A percentile compares a stretch with the other conserved stretches of the same genome.
phyloP scores from a whole-genome alignment of 2,888 invertebrate genomes.

The Tiliacea aurago region DNA sequence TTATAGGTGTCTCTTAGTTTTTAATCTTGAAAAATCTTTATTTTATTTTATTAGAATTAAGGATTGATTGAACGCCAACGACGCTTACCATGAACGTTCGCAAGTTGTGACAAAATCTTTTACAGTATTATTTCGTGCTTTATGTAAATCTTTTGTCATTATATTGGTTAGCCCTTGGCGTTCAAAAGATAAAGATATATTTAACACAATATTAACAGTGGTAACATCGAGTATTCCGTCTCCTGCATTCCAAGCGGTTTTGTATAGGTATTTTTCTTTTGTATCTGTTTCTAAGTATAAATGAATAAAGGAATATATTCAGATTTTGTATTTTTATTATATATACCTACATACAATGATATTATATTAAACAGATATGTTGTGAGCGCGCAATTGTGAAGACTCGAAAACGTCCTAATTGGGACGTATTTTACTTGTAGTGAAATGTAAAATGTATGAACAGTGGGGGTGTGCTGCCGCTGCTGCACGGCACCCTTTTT shows the following conservation, averaged over 20 bases:
- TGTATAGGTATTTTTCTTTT: slow-evolving; percentile 64
- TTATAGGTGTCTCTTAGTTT: slow-evolving; percentile 74
- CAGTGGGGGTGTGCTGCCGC: too few relatives aligned
- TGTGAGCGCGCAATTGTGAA: too few relatives aligned
- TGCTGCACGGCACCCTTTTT: too few relatives aligned
- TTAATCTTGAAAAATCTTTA: slow-evolving; percentile 33
- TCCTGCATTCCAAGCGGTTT: slow-evolving; percentile 82
- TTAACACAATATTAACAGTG: slow-evolving; percentile 79
- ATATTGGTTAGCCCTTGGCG: slow-evolving; percentile 41
- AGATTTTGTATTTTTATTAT: slow-evolving; percentile 63
- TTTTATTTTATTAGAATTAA: slow-evolving; percentile 34
- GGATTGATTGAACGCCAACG: slow-evolving; percentile 44
- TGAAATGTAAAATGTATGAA: too few relatives aligned
- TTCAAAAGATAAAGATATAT: slow-evolving; percentile 56
- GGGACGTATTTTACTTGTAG: too few relatives aligned
- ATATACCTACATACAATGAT: too few relatives aligned
- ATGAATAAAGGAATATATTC: slow-evolving; percentile 85
- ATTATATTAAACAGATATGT: too few relatives aligned
- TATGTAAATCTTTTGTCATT: slow-evolving; percentile 27
- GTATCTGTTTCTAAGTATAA: slow-evolving; percentile 84
- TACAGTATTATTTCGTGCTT: neutral
- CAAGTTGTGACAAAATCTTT: slow-evolving; percentile 1
- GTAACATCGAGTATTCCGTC: slow-evolving; percentile 84
- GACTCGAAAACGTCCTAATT: too few relatives aligned
- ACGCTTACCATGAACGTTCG: slow-evolving; percentile 12